Percentiles rank a stretch among this genome's conserved stretches.
phyloP scores from a whole-genome alignment of 2,113 vertebrate species.

The Bombycilla garrulus region DNA sequence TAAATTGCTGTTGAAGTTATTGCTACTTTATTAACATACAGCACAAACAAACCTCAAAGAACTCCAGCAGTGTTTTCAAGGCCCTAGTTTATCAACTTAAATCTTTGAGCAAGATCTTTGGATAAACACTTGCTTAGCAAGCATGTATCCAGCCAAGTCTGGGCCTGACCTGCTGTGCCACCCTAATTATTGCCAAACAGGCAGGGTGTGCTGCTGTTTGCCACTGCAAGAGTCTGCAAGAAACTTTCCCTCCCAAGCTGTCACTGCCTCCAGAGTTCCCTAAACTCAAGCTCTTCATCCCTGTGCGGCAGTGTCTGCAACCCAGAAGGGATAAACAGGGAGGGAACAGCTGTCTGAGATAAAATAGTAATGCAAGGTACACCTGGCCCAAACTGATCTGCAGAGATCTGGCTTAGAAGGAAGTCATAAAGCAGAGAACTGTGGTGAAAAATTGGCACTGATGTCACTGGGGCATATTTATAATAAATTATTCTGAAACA shows the following conservation, averaged over 20 bases:
- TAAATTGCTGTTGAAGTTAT: not conserved
- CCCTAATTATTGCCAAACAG: rapidly evolving
- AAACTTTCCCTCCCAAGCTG: not conserved
- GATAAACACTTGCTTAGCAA: not conserved
- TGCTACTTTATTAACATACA: not conserved
- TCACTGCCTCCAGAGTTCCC: not conserved
- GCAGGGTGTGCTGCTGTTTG: not conserved
- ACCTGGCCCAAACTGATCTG: not conserved
- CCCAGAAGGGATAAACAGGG: not conserved
- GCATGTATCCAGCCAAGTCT: not conserved
- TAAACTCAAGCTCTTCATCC: not conserved
- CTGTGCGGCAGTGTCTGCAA: not conserved
- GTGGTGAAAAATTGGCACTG: not conserved
- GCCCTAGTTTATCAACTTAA: not conserved
- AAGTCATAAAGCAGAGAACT: not conserved
- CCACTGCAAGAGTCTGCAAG: not conserved
- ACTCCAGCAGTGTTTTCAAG: not conserved
- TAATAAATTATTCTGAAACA: not conserved
- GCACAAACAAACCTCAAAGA: not conserved
- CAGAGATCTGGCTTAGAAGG: not conserved
- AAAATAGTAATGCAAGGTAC: not conserved
- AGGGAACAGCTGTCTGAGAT: not conserved
- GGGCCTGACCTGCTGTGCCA: not conserved
- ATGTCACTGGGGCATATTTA: not conserved
- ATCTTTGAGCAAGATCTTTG: not conserved